Percentiles rank a stretch among this genome's conserved stretches.
phyloP scores from a whole-genome alignment of 2,797 vertebrate genomes.

The Anisognathus igniventris region DNA sequence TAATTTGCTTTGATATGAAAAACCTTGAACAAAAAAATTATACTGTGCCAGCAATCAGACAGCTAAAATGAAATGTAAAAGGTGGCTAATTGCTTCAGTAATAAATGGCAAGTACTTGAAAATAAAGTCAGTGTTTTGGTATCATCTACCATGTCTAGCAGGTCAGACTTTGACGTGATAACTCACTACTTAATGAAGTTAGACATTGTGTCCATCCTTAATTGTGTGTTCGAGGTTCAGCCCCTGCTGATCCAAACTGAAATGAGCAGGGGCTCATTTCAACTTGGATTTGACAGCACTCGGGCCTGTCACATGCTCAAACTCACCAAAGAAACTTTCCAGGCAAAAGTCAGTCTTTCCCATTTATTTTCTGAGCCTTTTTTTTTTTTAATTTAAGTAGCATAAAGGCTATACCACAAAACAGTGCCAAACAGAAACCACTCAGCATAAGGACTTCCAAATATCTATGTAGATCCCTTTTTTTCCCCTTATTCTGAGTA shows the following conservation, averaged over 20 bases:
- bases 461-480: background rate
- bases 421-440: background rate
- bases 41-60: background rate
- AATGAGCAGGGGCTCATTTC: background rate
- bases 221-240: background rate
- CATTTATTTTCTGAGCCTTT: background rate
- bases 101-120: background rate
- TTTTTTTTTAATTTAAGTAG: background rate
- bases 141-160: background rate
- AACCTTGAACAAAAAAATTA: background rate
- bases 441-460: background rate
- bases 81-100: background rate
- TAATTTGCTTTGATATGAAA: conserved; percentile 30
- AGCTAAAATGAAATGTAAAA: background rate
- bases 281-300: background rate
- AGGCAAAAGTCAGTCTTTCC: background rate
- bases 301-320: background rate
- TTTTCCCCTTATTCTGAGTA: background rate
- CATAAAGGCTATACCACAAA: background rate
- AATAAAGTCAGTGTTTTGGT: background rate
- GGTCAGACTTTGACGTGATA: background rate
- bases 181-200: background rate
- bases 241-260: background rate
- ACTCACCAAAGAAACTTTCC: background rate
- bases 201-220: background rate